These are phyloP conservation scores for Lemur catta DNA, from an alignment of 2,797 vertebrate species.

Conservation along the genomic window DNA sequence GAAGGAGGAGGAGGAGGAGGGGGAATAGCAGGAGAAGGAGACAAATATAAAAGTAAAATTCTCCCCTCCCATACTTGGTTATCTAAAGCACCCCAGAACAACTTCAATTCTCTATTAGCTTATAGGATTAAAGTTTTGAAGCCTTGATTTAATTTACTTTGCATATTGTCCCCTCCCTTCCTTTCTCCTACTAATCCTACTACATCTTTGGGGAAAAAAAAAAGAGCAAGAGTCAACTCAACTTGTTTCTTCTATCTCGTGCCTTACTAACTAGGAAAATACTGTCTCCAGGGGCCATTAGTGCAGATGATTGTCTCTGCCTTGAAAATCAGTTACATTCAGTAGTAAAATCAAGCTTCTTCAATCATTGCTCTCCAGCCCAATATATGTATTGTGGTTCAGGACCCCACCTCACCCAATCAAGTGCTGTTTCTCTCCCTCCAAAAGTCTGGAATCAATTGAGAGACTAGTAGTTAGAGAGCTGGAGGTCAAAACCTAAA, in stretches of 20 bases:
- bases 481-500: neutral
- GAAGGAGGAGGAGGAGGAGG: fast-evolving
- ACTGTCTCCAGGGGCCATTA: neutral
- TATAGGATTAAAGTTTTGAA: slow-evolving; percentile 4
- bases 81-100: neutral
- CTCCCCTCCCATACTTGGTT: neutral
- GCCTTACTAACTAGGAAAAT: neutral
- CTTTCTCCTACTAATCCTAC: neutral
- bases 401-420: neutral
- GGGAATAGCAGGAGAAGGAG: neutral
- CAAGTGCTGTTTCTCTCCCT: neutral
- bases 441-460: neutral
- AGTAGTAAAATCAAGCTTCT: neutral
- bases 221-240: neutral
- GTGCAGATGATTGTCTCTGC: neutral
- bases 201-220: neutral
- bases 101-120: neutral
- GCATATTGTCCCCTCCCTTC: neutral
- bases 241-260: neutral
- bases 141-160: neutral
- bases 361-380: neutral
- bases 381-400: neutral
- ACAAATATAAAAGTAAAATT: neutral
- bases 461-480: neutral
- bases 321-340: neutral